Evolutionary conservation across 2,113 vertebrate genomes (phyloP).

Genomic region (Calonectris borealis): DNA sequence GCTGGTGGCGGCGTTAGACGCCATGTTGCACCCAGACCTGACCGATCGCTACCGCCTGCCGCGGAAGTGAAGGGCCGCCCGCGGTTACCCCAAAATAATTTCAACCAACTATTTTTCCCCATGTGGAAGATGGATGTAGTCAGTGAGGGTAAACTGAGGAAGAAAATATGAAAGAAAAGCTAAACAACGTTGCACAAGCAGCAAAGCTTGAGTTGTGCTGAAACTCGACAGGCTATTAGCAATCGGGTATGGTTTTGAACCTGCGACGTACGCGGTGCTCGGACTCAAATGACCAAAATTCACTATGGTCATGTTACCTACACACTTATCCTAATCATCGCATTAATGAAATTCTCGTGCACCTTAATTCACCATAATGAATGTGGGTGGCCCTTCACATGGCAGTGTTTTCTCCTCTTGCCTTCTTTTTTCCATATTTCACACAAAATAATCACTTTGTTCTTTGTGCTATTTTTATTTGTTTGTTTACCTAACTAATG

Average conservation of each 20-base stretch:
- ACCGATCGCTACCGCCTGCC: fast-evolving
- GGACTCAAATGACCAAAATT: not conserved
- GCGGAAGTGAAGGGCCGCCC: not conserved
- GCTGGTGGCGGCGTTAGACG: fast-evolving
- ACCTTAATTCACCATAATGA: not conserved
- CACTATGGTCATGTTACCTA: not conserved
- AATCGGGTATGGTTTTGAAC: no score
- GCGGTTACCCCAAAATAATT: not conserved
- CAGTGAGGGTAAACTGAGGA: not conserved
- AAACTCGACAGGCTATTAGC: not conserved
- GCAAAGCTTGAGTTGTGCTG: not conserved
- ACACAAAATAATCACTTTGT: not conserved
- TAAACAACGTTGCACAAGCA: no score
- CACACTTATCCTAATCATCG: not conserved
- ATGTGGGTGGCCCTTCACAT: not conserved
- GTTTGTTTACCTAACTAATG: not conserved
- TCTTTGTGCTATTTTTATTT: not conserved
- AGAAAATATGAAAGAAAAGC: not conserved
- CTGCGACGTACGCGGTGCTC: not conserved
- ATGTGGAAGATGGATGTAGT: no score
- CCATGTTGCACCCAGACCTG: not conserved
- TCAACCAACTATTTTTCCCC: not conserved
- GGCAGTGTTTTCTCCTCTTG: not conserved
- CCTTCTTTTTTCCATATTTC: not conserved
- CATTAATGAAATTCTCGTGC: not conserved